These are phyloP conservation scores for Bolinopsis microptera DNA, from an alignment of 37 sponge, comb jelly and placozoan genomes.

Conservation along the genomic window DNA sequence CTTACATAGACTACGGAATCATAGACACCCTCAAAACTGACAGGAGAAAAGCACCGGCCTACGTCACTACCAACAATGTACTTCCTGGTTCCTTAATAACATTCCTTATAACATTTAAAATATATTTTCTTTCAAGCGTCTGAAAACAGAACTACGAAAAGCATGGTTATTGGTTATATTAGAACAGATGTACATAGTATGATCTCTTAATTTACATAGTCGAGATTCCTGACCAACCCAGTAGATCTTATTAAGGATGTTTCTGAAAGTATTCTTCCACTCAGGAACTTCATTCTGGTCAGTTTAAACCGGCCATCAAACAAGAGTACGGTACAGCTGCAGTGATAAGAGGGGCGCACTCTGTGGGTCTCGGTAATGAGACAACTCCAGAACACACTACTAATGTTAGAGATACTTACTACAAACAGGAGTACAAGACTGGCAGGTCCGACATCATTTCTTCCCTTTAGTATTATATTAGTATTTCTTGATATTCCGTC, in stretches of 20 bases:
- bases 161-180: too few species aligned
- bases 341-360: background rate
- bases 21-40: slow-evolving; percentile 60
- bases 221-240: too few species aligned
- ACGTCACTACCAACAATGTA: slow-evolving; percentile 10
- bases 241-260: too few species aligned
- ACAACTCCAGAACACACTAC: slow-evolving; percentile 34
- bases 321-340: slow-evolving; percentile 21
- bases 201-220: too few species aligned
- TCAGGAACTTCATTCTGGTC: slow-evolving; percentile 23
- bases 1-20: slow-evolving; percentile 29
- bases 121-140: too few species aligned
- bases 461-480: too few species aligned
- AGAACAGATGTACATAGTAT: too few species aligned
- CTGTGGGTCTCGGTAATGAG: slow-evolving; percentile 19
- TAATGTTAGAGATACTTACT: slow-evolving; percentile 10
- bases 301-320: slow-evolving; percentile 15
- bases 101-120: too few species aligned
- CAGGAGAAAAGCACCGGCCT: background rate
- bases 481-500: too few species aligned
- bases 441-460: background rate
- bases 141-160: too few species aligned
- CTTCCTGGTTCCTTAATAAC: background rate
- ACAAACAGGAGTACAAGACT: slow-evolving; percentile 5
- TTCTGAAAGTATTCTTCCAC: too few species aligned